A percentile compares a stretch with the other conserved stretches of the same genome.
Evolutionary conservation across 64 coral and sea anemone species (phyloP).

Genomic region (Dendrophyllia cribrosa): DNA sequence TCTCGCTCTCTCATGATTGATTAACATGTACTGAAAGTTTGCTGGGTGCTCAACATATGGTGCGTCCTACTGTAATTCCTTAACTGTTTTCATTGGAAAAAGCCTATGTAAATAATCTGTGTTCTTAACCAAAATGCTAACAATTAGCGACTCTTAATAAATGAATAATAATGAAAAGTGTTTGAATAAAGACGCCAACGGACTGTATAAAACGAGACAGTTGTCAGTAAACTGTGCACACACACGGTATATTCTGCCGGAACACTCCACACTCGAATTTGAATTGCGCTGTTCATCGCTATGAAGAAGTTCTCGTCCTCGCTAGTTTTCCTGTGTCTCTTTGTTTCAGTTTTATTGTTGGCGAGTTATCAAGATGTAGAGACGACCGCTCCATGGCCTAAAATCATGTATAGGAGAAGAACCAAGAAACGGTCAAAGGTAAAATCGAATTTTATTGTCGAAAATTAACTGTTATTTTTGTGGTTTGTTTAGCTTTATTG

Average conservation of each 20-base stretch:
- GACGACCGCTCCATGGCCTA: too few relatives aligned
- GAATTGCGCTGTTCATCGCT: background rate
- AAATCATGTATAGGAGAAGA: background rate
- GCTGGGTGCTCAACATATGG: too few relatives aligned
- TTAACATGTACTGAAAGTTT: too few relatives aligned
- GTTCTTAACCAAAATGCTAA: too few relatives aligned
- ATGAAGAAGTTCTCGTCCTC: background rate
- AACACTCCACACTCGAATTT: background rate
- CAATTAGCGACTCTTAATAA: too few relatives aligned
- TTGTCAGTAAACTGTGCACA: background rate
- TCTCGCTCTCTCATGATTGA: too few relatives aligned
- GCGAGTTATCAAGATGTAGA: background rate
- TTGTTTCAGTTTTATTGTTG: background rate
- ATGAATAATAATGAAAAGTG: too few relatives aligned
- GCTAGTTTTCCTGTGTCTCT: constrained; percentile 6
- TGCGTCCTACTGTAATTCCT: too few relatives aligned
- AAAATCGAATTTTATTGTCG: background rate
- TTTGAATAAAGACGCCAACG: background rate
- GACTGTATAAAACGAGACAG: background rate
- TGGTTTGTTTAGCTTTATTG: too few relatives aligned
- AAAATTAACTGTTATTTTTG: too few relatives aligned
- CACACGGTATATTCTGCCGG: background rate
- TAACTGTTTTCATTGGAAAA: too few relatives aligned
- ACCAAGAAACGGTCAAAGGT: background rate
- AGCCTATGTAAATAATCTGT: too few relatives aligned